Conservation (phyloP, 2,113 vertebrate genomes). For the Callithrix jacchus region DNA sequence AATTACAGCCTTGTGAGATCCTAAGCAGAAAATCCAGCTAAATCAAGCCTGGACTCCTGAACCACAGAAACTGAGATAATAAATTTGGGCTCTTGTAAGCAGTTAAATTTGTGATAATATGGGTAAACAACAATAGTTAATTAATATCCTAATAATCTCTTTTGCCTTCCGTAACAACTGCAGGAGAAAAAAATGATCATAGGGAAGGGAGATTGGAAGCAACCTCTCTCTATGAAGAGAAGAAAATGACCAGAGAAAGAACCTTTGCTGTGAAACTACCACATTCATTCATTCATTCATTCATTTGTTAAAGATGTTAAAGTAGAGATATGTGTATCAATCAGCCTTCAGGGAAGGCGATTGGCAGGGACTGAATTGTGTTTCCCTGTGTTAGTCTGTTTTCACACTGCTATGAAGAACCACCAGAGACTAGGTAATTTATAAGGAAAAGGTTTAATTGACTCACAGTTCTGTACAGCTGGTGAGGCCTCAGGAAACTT, state of each 20-base stretch:
- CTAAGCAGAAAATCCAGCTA: neutral
- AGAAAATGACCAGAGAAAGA: neutral
- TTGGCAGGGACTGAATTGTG: neutral
- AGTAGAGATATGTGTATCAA: neutral
- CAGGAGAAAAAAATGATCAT: neutral
- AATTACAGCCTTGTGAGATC: neutral
- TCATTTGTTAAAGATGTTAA: neutral
- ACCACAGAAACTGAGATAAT: neutral
- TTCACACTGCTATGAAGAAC: no score
- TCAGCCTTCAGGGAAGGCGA: neutral
- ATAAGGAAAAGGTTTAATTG: no score
- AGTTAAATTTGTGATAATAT: neutral
- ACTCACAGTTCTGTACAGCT: no score
- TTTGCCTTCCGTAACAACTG: neutral
- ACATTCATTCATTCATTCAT: neutral
- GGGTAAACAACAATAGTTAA: neutral
- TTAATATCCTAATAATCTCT: neutral
- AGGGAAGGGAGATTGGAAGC: neutral
- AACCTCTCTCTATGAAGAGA: neutral
- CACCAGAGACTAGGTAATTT: no score
- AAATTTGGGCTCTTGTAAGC: neutral
- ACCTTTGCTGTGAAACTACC: neutral
- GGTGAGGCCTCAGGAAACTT: no score
- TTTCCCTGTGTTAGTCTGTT: neutral
- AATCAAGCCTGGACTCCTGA: neutral